Evolutionary conservation across 2,888 invertebrate species (phyloP).

Genomic region (Dinocampus coccinellae): DNA sequence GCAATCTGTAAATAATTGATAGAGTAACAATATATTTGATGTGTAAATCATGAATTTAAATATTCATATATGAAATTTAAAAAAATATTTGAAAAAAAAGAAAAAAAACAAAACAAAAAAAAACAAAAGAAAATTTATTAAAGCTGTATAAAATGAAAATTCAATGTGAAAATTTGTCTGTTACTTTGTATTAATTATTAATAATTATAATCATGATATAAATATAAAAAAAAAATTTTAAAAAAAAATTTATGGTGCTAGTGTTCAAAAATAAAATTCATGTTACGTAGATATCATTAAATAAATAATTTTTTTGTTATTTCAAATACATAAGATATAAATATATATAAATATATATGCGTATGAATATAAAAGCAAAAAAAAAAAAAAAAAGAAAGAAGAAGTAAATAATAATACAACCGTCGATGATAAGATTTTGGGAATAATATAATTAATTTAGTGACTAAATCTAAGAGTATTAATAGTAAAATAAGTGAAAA

Average conservation of each 20-base stretch:
- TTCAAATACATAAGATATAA: neutral
- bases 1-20: conserved; percentile 49
- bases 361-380: too few species aligned
- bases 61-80: neutral
- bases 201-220: neutral
- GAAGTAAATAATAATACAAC: too few species aligned
- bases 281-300: neutral
- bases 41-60: conserved; percentile 20
- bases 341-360: neutral
- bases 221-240: neutral
- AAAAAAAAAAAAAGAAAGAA: neutral
- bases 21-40: conserved; percentile 36
- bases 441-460: too few species aligned
- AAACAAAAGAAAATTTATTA: neutral
- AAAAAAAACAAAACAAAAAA: neutral
- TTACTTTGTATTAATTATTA: neutral
- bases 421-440: too few species aligned
- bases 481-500: neutral
- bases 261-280: neutral
- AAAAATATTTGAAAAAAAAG: neutral
- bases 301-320: neutral
- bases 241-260: too few species aligned
- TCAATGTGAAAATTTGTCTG: neutral
- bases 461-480: too few species aligned
- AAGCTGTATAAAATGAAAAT: neutral